Conservation (phyloP, 2,797 vertebrate species). For the Nannoperca australis region DNA sequence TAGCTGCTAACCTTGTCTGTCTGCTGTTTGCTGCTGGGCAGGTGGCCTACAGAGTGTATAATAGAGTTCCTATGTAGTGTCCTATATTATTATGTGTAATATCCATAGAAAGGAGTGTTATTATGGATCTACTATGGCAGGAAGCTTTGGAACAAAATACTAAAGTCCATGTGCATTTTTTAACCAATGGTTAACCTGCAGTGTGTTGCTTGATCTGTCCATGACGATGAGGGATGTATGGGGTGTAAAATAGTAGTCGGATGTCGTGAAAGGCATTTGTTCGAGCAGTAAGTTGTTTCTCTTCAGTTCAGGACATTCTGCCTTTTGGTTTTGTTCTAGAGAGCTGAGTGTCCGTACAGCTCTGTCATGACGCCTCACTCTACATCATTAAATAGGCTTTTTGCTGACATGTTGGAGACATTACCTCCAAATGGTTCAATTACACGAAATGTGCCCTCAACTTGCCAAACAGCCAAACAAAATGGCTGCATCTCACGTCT, state of each 20-base stretch:
- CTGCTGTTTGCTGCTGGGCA: neutral
- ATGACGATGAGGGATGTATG: slow-evolving; percentile 33
- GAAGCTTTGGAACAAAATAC: neutral
- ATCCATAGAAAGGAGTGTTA: neutral
- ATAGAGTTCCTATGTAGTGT: neutral
- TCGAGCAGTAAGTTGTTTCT: slow-evolving; percentile 26
- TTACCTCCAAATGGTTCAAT: slow-evolving; percentile 66
- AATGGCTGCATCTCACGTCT: slow-evolving; percentile 48
- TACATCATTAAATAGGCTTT: slow-evolving; percentile 70
- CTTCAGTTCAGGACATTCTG: slow-evolving; percentile 57
- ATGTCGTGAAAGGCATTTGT: slow-evolving; percentile 20
- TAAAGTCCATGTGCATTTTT: neutral
- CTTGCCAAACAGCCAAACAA: slow-evolving; percentile 42
- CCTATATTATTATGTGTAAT: neutral
- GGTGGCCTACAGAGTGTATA: neutral
- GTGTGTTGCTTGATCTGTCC: neutral
- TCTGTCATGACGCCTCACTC: slow-evolving; percentile 44
- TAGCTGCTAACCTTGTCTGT: neutral
- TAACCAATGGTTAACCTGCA: neutral
- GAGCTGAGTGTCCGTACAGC: slow-evolving; percentile 50
- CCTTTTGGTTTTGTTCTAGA: slow-evolving; percentile 39
- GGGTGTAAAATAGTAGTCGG: slow-evolving; percentile 11
- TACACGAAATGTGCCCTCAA: slow-evolving; percentile 55
- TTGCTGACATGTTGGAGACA: slow-evolving; percentile 64
- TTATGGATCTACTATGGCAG: neutral